These are phyloP conservation scores for Amblyjoppa fuscipennis DNA, from an alignment of 2,888 invertebrate genomes.

Conservation along the genomic window DNA sequence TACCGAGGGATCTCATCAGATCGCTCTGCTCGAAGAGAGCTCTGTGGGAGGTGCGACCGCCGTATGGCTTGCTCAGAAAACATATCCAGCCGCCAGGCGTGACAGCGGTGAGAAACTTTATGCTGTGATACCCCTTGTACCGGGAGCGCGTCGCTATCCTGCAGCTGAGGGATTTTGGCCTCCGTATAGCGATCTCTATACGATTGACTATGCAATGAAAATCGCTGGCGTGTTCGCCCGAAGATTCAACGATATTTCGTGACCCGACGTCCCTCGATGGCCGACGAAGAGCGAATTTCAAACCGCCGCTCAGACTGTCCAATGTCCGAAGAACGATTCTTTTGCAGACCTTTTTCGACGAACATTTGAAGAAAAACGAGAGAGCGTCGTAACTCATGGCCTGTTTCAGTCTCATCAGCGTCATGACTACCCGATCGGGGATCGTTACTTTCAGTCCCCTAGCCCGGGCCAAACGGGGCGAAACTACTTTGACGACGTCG, in stretches of 20 bases:
- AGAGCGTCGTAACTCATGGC: slow-evolving; percentile 25
- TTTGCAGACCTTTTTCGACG: slow-evolving; percentile 20
- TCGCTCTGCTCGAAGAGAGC: slow-evolving; percentile 69
- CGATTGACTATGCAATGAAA: slow-evolving; percentile 31
- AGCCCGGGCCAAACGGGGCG: slow-evolving; percentile 9
- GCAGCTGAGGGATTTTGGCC: background rate
- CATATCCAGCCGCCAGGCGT: slow-evolving; percentile 70
- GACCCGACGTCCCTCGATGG: background rate
- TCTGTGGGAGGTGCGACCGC: slow-evolving; percentile 71
- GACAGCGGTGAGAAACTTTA: slow-evolving; percentile 72
- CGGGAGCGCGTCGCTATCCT: slow-evolving; percentile 42
- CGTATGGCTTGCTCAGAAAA: slow-evolving; percentile 69
- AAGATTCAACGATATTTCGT: background rate
- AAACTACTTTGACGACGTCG: background rate
- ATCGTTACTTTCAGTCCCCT: slow-evolving; percentile 21
- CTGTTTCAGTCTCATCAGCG: slow-evolving; percentile 53
- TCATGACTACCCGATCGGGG: slow-evolving; percentile 47
- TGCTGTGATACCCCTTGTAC: slow-evolving; percentile 63
- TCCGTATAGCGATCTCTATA: slow-evolving; percentile 19
- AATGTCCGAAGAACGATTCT: slow-evolving; percentile 32
- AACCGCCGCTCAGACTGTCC: slow-evolving; percentile 8
- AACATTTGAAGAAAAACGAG: slow-evolving; percentile 40
- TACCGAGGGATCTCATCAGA: slow-evolving; percentile 49
- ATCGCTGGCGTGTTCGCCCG: background rate
- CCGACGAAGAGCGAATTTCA: slow-evolving; percentile 38